Evolutionary conservation across 2,888 invertebrate genomes (phyloP).

Genomic region (Erebia palarica): DNA sequence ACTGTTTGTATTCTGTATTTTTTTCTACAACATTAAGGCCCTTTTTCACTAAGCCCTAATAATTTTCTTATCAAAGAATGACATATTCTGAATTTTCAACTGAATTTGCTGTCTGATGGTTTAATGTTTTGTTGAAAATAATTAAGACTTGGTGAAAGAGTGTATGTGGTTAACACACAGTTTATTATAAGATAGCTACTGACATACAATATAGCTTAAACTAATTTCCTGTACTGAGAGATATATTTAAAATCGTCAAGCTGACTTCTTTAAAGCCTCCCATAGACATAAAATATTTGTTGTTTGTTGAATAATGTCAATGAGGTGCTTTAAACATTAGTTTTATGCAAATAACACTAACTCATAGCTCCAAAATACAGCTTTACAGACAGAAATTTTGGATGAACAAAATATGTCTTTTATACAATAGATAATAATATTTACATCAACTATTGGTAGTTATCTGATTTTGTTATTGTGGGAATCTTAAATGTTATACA

Average conservation of each 20-base stretch:
- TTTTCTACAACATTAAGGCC: constrained; percentile 9
- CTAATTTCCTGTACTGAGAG: constrained; percentile 82
- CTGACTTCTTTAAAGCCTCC: constrained; percentile 44
- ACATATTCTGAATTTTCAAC: no score
- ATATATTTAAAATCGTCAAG: constrained; percentile 73
- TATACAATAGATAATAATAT: constrained; percentile 32
- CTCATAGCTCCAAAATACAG: constrained; percentile 21
- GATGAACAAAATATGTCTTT: constrained; percentile 25
- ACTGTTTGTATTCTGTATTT: not conserved
- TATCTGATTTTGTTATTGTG: not conserved
- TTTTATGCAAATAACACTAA: constrained; percentile 35
- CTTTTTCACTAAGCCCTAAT: constrained; percentile 6
- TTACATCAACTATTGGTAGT: constrained; percentile 33
- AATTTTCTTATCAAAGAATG: not conserved
- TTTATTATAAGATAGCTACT: constrained; percentile 62
- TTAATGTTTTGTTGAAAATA: not conserved
- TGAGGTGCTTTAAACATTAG: constrained; percentile 27
- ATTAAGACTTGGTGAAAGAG: constrained; percentile 4
- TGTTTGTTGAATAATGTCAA: constrained; percentile 23
- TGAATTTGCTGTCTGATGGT: no score
- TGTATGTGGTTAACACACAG: constrained; percentile 54
- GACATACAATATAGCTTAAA: constrained; percentile 70
- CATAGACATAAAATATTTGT: constrained; percentile 25
- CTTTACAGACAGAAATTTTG: constrained; percentile 27
- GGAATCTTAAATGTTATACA: constrained; percentile 29